Percentiles rank a stretch among this genome's conserved stretches.
These are phyloP conservation scores for Epinephelus fuscoguttatus DNA, from an alignment of 2,113 vertebrate genomes.

Conservation along the genomic window DNA sequence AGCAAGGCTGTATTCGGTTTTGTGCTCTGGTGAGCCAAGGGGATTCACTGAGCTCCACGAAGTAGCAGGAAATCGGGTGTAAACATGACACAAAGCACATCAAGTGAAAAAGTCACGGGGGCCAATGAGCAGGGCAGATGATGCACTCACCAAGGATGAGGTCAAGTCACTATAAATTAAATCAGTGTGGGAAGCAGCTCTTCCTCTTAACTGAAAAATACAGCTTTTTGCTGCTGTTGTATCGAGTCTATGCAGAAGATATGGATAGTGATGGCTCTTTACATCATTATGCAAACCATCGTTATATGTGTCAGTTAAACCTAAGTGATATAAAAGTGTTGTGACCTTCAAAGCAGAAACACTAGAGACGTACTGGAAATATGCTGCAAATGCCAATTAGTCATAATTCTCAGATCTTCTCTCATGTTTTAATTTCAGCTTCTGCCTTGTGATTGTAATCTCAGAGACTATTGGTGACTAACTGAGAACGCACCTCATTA, in stretches of 20 bases:
- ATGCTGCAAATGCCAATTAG: slow-evolving; percentile 18
- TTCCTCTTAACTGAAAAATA: neutral
- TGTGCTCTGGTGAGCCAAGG: slow-evolving; percentile 20
- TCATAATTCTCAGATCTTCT: slow-evolving; percentile 21
- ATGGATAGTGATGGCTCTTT: neutral
- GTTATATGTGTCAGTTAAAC: slow-evolving; percentile 22
- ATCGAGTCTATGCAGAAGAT: neutral
- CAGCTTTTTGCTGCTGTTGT: neutral
- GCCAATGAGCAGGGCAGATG: slow-evolving; percentile 28
- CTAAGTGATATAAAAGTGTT: neutral
- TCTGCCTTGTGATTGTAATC: slow-evolving; percentile 10
- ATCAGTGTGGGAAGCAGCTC: slow-evolving; percentile 22
- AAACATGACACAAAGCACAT: slow-evolving; percentile 26
- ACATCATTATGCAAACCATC: neutral
- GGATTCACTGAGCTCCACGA: slow-evolving; percentile 6
- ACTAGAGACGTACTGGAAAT: neutral
- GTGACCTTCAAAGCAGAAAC: slow-evolving; percentile 12
- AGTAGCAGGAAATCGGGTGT: slow-evolving; percentile 22
- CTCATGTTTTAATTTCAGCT: slow-evolving; percentile 13
- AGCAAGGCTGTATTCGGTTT: neutral
- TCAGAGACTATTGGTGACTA: neutral
- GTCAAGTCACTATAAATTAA: slow-evolving; percentile 39
- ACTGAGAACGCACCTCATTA: slow-evolving; percentile 1
- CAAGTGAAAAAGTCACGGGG: slow-evolving; percentile 17
- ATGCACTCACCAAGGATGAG: slow-evolving; percentile 12